These are phyloP conservation scores for Hemaris fuciformis DNA, from an alignment of 2,888 invertebrate genomes.

Conservation along the genomic window DNA sequence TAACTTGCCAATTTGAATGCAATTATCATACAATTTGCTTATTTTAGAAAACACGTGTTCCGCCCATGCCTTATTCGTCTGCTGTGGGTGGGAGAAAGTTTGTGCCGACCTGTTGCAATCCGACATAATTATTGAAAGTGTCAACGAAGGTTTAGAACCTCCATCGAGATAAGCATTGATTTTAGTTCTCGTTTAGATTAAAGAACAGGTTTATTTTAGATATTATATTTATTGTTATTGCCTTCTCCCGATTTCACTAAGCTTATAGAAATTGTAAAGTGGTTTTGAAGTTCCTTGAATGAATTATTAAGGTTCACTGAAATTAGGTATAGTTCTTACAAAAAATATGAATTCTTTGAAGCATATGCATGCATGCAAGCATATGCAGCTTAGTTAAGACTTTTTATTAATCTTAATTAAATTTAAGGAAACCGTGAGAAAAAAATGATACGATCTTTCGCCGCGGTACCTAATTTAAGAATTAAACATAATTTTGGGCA, in stretches of 20 bases:
- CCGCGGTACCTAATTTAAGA: too few species aligned
- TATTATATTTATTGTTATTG: background rate
- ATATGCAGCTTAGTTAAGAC: too few species aligned
- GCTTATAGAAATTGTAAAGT: too few species aligned
- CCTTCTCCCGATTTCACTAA: background rate
- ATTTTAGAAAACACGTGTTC: slow-evolving; percentile 9
- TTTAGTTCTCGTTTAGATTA: background rate
- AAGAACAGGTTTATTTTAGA: background rate
- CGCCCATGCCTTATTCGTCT: background rate
- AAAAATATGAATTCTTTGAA: too few species aligned
- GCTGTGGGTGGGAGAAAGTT: slow-evolving; percentile 11
- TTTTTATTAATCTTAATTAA: too few species aligned
- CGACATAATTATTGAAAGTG: slow-evolving; percentile 1
- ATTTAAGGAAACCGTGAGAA: too few species aligned
- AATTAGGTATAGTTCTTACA: too few species aligned
- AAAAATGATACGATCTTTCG: too few species aligned
- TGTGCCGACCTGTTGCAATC: background rate
- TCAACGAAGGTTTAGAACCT: background rate
- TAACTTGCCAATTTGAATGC: slow-evolving; percentile 1
- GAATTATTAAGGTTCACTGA: too few species aligned
- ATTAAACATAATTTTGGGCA: too few species aligned
- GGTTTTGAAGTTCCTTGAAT: too few species aligned
- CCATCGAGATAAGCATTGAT: background rate
- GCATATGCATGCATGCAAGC: too few species aligned
- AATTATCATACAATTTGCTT: slow-evolving; percentile 10